phyloP scores from a whole-genome alignment of 2,888 invertebrate species.

The Tethea ocularis region DNA sequence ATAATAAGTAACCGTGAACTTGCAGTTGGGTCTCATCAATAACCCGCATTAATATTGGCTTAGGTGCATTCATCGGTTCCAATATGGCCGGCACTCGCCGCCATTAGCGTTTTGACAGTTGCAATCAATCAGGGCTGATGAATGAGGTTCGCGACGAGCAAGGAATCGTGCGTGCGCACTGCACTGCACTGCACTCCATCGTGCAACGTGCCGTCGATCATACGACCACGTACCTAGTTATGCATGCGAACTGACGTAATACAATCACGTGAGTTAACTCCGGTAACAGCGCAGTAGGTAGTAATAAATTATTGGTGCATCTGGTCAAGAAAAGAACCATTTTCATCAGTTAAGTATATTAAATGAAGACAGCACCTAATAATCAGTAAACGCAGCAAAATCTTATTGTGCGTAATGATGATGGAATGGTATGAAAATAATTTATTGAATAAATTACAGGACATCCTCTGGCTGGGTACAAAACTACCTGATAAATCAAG shows the following conservation, averaged over 20 bases:
- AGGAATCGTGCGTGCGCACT: slow-evolving; percentile 64
- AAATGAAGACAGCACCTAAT: too few species aligned
- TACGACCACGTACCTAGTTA: slow-evolving; percentile 19
- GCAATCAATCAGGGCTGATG: slow-evolving; percentile 82
- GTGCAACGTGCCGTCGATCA: background rate
- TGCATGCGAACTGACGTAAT: slow-evolving; percentile 14
- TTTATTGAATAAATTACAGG: too few species aligned
- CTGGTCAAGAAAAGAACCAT: too few species aligned
- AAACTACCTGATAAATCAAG: background rate
- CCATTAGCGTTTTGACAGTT: slow-evolving; percentile 81
- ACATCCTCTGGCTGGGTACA: too few species aligned
- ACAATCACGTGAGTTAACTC: background rate
- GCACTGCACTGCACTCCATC: slow-evolving; percentile 11
- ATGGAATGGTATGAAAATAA: too few species aligned
- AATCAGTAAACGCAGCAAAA: too few species aligned
- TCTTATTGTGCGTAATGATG: too few species aligned
- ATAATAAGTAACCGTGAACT: slow-evolving; percentile 78
- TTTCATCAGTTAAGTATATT: too few species aligned
- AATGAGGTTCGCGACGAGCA: slow-evolving; percentile 67
- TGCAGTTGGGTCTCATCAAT: slow-evolving; percentile 68
- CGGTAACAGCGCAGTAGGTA: background rate
- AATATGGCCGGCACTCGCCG: slow-evolving; percentile 74
- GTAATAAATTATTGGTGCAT: background rate
- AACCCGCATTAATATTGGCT: slow-evolving; percentile 75
- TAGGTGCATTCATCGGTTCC: slow-evolving; percentile 70